Evolutionary conservation across 2,113 vertebrate species (phyloP).

Genomic region (Tragelaphus strepsiceros): DNA sequence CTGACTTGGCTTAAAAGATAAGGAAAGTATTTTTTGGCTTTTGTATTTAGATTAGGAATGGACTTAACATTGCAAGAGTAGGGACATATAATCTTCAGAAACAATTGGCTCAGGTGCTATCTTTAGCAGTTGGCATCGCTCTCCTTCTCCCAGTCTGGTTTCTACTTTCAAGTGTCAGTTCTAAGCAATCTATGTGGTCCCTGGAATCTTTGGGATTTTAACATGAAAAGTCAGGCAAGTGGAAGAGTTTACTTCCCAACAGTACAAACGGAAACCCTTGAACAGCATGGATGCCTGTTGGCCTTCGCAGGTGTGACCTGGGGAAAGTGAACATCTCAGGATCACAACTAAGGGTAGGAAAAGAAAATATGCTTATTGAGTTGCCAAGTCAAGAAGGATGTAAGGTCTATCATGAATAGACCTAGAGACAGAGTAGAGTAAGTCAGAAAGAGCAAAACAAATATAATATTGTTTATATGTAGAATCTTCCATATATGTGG

Average conservation of each 20-base stretch:
- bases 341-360: not conserved
- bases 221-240: not conserved
- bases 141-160: not conserved
- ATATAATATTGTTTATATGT: not conserved
- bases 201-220: not conserved
- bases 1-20: not conserved
- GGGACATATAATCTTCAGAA: not conserved
- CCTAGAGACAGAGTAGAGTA: not conserved
- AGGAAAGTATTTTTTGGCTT: not conserved
- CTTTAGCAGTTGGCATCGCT: not conserved
- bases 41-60: not conserved
- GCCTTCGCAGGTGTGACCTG: not conserved
- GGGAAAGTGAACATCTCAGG: not conserved
- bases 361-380: not conserved
- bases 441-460: not conserved
- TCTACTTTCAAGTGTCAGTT: not conserved
- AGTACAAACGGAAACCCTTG: not conserved
- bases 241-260: not conserved
- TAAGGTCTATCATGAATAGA: not conserved
- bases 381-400: not conserved
- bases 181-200: not conserved
- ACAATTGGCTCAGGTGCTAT: not conserved
- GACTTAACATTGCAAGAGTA: not conserved
- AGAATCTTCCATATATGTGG: not conserved
- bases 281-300: not conserved